Evolutionary conservation across 2,888 invertebrate species (phyloP).

Genomic region (Dexiosoma caninum): DNA sequence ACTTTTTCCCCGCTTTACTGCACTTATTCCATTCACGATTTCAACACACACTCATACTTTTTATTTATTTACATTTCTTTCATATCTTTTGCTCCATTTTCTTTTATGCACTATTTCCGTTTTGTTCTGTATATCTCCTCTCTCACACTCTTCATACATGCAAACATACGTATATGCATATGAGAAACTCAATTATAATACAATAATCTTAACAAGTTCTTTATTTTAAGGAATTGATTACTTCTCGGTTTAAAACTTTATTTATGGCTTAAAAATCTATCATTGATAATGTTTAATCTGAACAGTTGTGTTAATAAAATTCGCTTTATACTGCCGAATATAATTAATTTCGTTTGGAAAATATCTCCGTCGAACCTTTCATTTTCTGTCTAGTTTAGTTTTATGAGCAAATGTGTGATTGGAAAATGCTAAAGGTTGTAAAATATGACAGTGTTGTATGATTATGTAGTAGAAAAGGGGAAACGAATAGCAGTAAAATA

Average conservation of each 20-base stretch:
- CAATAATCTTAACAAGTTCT: conserved; percentile 8
- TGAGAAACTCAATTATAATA: background rate
- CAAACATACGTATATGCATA: background rate
- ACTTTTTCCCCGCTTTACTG: conserved; percentile 32
- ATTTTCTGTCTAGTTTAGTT: conserved; percentile 21
- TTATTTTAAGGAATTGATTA: background rate
- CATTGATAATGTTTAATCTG: background rate
- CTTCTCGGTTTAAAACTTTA: background rate
- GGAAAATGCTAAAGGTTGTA: conserved; percentile 29
- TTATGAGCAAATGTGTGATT: background rate
- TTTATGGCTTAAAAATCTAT: background rate
- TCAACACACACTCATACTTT: conserved; percentile 18
- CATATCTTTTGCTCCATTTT: conserved; percentile 21
- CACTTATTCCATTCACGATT: background rate
- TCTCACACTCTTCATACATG: background rate
- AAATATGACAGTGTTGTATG: conserved; percentile 10
- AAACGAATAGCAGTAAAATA: too few species aligned
- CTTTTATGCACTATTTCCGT: conserved; percentile 52
- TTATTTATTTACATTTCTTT: conserved; percentile 11
- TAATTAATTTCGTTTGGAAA: background rate
- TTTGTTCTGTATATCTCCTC: conserved; percentile 24
- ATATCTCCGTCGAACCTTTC: conserved; percentile 4
- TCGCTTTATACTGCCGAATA: background rate
- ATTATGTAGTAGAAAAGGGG: background rate
- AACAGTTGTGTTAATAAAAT: conserved; percentile 5